Evolutionary conservation across 2,888 invertebrate species (phyloP).

Genomic region (Thysanoteuthis rhombus): DNA sequence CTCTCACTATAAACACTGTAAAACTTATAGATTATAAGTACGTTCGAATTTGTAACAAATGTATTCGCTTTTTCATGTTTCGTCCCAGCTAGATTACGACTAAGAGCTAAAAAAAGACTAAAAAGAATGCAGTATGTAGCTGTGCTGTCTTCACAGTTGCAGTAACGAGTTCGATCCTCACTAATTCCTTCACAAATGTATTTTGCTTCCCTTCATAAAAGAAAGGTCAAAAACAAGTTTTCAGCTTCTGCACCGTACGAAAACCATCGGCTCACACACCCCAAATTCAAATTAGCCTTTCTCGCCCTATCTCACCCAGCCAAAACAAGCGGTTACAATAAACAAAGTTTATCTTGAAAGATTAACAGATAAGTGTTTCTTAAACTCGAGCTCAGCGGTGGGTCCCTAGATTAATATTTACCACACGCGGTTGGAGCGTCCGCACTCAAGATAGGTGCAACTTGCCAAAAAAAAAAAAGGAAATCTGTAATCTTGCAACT

Average conservation of each 20-base stretch:
- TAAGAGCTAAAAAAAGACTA: too few relatives aligned
- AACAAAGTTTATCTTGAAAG: neutral
- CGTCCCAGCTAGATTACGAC: too few relatives aligned
- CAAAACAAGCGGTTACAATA: neutral
- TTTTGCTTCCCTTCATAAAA: neutral
- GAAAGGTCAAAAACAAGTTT: neutral
- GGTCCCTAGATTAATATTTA: neutral
- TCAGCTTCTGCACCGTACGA: neutral
- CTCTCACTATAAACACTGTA: too few relatives aligned
- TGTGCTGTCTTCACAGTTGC: too few relatives aligned
- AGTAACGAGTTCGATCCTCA: too few relatives aligned
- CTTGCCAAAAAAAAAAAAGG: neutral
- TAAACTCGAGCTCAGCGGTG: neutral
- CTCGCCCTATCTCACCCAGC: neutral
- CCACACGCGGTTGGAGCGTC: neutral
- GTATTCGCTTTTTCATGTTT: too few relatives aligned
- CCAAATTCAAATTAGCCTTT: neutral
- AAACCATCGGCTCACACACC: neutral
- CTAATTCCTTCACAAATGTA: neutral
- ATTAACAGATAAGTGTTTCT: conserved; percentile 12
- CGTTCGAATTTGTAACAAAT: too few relatives aligned
- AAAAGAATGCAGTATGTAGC: too few relatives aligned
- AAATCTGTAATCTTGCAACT: neutral
- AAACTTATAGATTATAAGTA: too few relatives aligned
- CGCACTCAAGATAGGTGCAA: neutral